Evolutionary conservation across 2,113 vertebrate genomes (phyloP), one percentile per base, ranked within the genome.

Genomic region (Riparia riparia): DNA sequence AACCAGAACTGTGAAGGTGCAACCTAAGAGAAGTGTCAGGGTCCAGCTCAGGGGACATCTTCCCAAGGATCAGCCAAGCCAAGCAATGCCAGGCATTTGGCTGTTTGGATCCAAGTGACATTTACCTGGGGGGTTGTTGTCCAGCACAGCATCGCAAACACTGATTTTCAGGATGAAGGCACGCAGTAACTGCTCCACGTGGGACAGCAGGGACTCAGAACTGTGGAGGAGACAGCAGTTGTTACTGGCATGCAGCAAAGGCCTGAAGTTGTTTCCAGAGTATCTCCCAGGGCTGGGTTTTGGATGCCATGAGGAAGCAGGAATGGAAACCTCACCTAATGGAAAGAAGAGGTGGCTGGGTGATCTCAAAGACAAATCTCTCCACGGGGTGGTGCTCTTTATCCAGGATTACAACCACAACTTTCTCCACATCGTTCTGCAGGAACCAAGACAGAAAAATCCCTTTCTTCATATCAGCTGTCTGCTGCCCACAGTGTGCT

Each of bases 101-200:
- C 78, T 63, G 32, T 1, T 3, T 6, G 74, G 71, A 37, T 63
- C 47, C 49, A 5, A 47, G 56, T 18, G 70, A 0, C 1, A 17
- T 61, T 39, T 85, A 99, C 99, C 99, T 98, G 99, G 99, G 68
- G 99, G 99, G 57, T 99, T 99, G 97, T 98, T 99, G 87, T 99
- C 99, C n/a, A 99, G 98, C 82, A 99, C 98, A 7, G 99, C 99
- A 6, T 99, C 99, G 8, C 99, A 99, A 41, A 99, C 99, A 0
- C 99, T 99, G 94, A 99, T 99, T 97, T 99, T 99, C 94, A 99
- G 97, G 93, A 99, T 99, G 94, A 99, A 99, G 25, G 99, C 99
- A 94, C 99, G 98, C 79, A 99, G 98, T 37, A 99, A 97, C 97
- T 99, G 99, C 91, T 99, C 99, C 94, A 99, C 99, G 0, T 99